Evolutionary conservation across 1,140 invertebrate genomes (phyloP).

Genomic region (Melitaea cinxia): DNA sequence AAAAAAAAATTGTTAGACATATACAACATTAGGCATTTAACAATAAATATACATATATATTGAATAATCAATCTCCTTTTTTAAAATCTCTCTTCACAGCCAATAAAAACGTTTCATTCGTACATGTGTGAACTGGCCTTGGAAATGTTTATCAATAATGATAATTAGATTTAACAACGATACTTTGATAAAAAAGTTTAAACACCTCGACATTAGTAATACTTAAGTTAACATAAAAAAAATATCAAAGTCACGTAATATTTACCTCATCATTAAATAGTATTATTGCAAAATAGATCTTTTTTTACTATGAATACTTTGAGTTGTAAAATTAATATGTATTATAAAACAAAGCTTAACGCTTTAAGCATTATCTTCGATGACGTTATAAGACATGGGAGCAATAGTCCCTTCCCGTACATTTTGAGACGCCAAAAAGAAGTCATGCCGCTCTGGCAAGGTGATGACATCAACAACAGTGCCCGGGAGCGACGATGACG

Average conservation of each 20-base stretch:
- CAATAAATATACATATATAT: not conserved
- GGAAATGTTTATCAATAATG: not conserved
- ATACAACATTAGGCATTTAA: no score
- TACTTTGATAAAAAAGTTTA: no score
- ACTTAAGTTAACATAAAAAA: no score
- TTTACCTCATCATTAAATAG: no score
- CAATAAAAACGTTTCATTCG: not conserved
- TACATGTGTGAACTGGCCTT: slow-evolving; percentile 10
- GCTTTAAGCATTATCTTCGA: no score
- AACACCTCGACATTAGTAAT: no score
- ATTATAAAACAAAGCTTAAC: no score
- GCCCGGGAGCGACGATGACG: slow-evolving; percentile 90
- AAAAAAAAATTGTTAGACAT: no score
- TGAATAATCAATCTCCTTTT: not conserved
- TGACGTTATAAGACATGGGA: slow-evolving; percentile 94
- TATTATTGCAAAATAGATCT: no score
- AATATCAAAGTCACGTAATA: no score
- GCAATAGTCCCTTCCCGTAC: slow-evolving; percentile 91
- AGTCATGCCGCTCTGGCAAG: slow-evolving; percentile 92
- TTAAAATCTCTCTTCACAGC: slow-evolving; percentile 3
- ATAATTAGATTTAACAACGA: not conserved
- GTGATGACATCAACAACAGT: slow-evolving; percentile 95
- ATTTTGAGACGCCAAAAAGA: slow-evolving; percentile 94
- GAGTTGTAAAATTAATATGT: no score
- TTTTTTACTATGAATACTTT: no score